phyloP scores from a whole-genome alignment of 2,888 invertebrate species.

The Caenorhabditis angaria region DNA sequence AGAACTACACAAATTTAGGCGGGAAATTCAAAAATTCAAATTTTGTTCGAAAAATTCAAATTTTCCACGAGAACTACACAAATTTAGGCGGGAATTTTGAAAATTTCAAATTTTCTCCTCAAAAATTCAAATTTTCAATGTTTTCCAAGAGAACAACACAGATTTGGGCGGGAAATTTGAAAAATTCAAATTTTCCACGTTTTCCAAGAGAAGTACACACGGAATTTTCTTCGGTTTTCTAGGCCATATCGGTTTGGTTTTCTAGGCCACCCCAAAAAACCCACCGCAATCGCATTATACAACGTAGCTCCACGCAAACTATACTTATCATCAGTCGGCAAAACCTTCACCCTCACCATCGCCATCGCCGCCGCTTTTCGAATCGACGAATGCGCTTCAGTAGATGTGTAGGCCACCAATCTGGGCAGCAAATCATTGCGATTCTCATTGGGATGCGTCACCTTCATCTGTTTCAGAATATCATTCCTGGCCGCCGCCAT shows the following conservation, averaged over 20 bases:
- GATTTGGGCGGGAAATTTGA: no score
- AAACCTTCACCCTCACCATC: slow-evolving; percentile 36
- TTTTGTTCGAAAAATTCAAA: no score
- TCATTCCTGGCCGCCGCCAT: slow-evolving; percentile 31
- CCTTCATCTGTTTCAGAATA: slow-evolving; percentile 21
- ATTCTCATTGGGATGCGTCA: slow-evolving; percentile 3
- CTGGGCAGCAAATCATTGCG: slow-evolving; percentile 18
- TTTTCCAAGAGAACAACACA: no score
- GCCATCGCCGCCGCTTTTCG: slow-evolving; percentile 27
- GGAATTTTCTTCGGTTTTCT: neutral
- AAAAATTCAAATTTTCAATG: no score
- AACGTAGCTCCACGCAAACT: slow-evolving; percentile 32
- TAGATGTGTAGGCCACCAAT: slow-evolving; percentile 34
- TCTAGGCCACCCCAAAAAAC: neutral
- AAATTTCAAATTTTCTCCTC: no score
- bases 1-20: no score
- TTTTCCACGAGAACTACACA: no score
- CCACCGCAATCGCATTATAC: slow-evolving; percentile 22
- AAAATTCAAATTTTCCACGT: no score
- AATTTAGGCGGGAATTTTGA: no score
- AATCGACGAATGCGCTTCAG: slow-evolving; percentile 33
- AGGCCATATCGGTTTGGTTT: neutral
- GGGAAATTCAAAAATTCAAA: no score
- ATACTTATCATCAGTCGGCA: slow-evolving; percentile 31
- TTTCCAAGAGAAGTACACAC: neutral